phyloP scores from a whole-genome alignment of 2,888 invertebrate species.

The Cephalotes varians region DNA sequence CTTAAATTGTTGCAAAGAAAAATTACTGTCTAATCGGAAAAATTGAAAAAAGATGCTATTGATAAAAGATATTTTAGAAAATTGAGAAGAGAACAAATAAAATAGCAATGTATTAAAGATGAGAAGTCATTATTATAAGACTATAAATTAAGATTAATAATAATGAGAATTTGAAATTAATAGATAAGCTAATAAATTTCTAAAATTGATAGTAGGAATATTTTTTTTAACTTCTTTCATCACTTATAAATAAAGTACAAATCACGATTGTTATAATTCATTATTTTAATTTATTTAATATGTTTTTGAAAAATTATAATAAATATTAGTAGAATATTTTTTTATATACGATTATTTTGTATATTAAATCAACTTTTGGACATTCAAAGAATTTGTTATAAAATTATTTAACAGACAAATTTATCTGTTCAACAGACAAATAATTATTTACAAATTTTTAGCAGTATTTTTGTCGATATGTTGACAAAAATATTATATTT shows the following conservation, averaged over 20 bases:
- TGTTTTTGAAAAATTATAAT: background rate
- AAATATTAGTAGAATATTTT: background rate
- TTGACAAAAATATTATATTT: too few species aligned
- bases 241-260: background rate
- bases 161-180: background rate
- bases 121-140: background rate
- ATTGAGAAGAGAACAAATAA: background rate
- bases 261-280: background rate
- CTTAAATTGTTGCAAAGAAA: background rate
- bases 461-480: background rate
- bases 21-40: background rate
- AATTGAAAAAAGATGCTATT: background rate
- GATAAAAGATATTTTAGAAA: background rate
- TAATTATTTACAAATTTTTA: background rate
- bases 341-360: background rate
- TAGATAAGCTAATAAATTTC: background rate
- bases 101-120: background rate
- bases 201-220: background rate
- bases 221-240: background rate
- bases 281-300: background rate
- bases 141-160: background rate
- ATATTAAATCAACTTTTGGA: background rate
- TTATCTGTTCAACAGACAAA: background rate
- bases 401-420: background rate
- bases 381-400: background rate